phyloP scores from a whole-genome alignment of 2,888 invertebrate species.

The Drosophila nigricruria region DNA sequence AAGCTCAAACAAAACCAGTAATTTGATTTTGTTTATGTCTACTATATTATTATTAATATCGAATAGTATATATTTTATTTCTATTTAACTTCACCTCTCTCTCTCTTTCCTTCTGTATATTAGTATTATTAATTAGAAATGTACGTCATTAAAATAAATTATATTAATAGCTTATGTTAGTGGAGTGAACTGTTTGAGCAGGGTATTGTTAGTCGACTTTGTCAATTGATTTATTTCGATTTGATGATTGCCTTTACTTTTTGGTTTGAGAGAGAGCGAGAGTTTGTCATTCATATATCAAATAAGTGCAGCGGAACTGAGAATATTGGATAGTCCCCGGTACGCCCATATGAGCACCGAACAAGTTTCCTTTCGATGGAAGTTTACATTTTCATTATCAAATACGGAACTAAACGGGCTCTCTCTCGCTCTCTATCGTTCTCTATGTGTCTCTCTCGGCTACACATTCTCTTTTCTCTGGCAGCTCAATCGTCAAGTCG shows the following conservation, averaged over 20 bases:
- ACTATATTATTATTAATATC: background rate
- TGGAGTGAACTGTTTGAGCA: background rate
- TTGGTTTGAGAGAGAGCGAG: slow-evolving; percentile 1
- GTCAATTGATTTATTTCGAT: background rate
- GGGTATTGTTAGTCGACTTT: slow-evolving; percentile 16
- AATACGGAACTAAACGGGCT: slow-evolving; percentile 43
- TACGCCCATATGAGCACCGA: slow-evolving; percentile 36
- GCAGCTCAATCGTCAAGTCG: slow-evolving; percentile 46
- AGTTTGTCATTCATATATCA: slow-evolving; percentile 38
- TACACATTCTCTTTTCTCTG: slow-evolving; percentile 3
- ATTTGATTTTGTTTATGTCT: background rate
- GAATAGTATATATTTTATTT: background rate
- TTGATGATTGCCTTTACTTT: slow-evolving; percentile 23
- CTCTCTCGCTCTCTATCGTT: slow-evolving; percentile 1
- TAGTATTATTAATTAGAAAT: background rate
- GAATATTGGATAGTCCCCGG: slow-evolving; percentile 33
- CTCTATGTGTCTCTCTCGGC: background rate
- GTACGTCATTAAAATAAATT: background rate
- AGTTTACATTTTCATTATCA: slow-evolving; percentile 44
- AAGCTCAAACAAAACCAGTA: background rate
- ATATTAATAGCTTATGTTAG: background rate
- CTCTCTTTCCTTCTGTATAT: background rate
- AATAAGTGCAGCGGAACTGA: slow-evolving; percentile 54
- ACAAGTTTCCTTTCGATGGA: slow-evolving; percentile 57
- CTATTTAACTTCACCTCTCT: background rate